These are phyloP conservation scores for Drosophila persimilis DNA, from an alignment of 1,140 invertebrate species.

Conservation along the genomic window DNA sequence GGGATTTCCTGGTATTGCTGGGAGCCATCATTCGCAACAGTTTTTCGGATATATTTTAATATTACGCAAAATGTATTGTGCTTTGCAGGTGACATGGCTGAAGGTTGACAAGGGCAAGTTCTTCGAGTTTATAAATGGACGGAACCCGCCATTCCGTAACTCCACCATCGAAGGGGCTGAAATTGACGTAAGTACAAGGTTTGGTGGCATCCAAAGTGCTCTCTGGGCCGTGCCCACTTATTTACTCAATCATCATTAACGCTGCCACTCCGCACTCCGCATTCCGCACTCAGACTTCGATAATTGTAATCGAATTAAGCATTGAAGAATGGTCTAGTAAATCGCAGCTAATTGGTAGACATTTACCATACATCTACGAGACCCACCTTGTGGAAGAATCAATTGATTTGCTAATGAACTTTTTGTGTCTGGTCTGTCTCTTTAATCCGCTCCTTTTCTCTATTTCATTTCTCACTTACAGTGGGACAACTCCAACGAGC, in stretches of 20 bases:
- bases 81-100: slow-evolving; percentile 86
- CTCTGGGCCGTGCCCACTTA: slow-evolving; percentile 1
- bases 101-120: slow-evolving; percentile 89
- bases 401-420: slow-evolving; percentile 44
- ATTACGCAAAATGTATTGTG: slow-evolving; percentile 45
- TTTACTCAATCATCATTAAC: slow-evolving; percentile 36
- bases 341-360: slow-evolving; percentile 34
- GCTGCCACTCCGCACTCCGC: slow-evolving; percentile 10
- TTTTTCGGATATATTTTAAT: slow-evolving; percentile 40
- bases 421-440: slow-evolving; percentile 7
- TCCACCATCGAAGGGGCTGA: slow-evolving; percentile 87
- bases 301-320: slow-evolving; percentile 27
- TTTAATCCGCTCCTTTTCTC: slow-evolving; percentile 4
- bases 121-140: slow-evolving; percentile 90
- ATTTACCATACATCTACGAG: not conserved
- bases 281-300: not conserved
- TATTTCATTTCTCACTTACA: slow-evolving; percentile 69
- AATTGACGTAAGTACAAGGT: slow-evolving; percentile 87
- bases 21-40: too few relatives aligned
- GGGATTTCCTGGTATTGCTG: too few relatives aligned
- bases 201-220: not conserved
- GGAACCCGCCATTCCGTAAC: slow-evolving; percentile 88
- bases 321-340: slow-evolving; percentile 17
- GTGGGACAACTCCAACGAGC: slow-evolving; percentile 88
- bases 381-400: not conserved